Conservation (phyloP, 2,113 vertebrate species). For the Vulpes ferrilata region DNA sequence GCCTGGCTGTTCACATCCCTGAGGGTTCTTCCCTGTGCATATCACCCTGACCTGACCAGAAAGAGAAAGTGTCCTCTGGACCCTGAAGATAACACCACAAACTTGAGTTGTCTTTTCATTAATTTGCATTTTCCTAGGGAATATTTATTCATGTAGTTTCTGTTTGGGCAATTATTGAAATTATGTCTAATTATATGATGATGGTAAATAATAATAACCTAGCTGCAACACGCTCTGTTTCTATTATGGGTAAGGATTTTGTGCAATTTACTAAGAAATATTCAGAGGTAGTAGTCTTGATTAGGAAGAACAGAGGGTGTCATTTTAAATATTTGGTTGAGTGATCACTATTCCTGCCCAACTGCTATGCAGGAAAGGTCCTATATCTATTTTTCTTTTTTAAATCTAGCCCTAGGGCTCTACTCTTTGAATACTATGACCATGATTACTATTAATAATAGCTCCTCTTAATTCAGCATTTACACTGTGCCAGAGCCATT, state of each 20-base stretch:
- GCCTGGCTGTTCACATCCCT: not conserved
- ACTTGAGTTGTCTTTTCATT: not conserved
- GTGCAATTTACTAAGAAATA: conserved; percentile 74
- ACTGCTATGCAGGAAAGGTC: not conserved
- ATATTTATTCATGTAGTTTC: conserved; percentile 63
- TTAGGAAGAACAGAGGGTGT: not conserved
- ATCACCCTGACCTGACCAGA: not conserved
- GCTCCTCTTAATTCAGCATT: conserved; percentile 8
- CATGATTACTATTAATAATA: conserved; percentile 28
- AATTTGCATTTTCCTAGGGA: conserved; percentile 60
- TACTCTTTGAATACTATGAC: conserved; percentile 42
- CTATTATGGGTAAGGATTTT: conserved; percentile 58
- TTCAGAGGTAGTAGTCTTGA: conserved; percentile 20
- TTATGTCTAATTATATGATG: conserved; percentile 74
- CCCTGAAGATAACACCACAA: not conserved
- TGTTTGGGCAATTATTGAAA: conserved; percentile 78
- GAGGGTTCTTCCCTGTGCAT: not conserved
- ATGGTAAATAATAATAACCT: conserved; percentile 81
- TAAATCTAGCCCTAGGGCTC: not conserved
- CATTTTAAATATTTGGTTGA: conserved; percentile 5
- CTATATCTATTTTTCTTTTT: not conserved
- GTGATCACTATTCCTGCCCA: not conserved
- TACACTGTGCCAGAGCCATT: not conserved
- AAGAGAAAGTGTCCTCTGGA: not conserved
- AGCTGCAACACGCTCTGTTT: conserved; percentile 73